Evolutionary conservation across 1,140 invertebrate genomes (phyloP).

Genomic region (Anthonomus grandis): DNA sequence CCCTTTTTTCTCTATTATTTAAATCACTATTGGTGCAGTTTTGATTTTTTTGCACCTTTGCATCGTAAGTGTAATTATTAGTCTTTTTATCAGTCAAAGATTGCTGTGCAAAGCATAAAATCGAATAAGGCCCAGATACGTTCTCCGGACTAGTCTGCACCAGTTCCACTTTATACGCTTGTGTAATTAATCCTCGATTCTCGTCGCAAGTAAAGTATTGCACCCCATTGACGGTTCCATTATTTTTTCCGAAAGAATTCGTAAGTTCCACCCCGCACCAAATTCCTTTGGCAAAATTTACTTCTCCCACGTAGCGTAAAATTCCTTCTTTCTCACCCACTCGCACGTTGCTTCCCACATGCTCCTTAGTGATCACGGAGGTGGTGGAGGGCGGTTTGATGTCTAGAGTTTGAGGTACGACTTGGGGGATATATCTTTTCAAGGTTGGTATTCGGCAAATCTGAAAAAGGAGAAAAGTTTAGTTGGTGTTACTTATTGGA

Average conservation of each 20-base stretch:
- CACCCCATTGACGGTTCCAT: slow-evolving; percentile 59
- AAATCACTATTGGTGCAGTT: not conserved
- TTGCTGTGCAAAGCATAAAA: slow-evolving; percentile 48
- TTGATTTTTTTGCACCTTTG: slow-evolving; percentile 1
- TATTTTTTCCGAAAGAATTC: slow-evolving; percentile 59
- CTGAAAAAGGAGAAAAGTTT: slow-evolving; percentile 25
- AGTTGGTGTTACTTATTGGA: too few species aligned
- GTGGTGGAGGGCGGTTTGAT: not conserved
- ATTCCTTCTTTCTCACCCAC: slow-evolving; percentile 53
- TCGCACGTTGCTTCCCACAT: slow-evolving; percentile 55
- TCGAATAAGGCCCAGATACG: slow-evolving; percentile 55
- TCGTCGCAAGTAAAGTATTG: slow-evolving; percentile 54
- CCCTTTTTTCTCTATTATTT: too few species aligned
- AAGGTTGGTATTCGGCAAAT: slow-evolving; percentile 36
- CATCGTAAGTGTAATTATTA: slow-evolving; percentile 4
- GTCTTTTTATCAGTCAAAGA: slow-evolving; percentile 6
- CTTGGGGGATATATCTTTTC: slow-evolving; percentile 35
- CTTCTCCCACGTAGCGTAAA: slow-evolving; percentile 57
- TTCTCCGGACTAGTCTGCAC: slow-evolving; percentile 25
- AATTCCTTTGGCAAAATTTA: slow-evolving; percentile 56
- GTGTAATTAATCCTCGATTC: slow-evolving; percentile 54
- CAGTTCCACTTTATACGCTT: slow-evolving; percentile 48
- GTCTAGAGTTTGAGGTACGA: slow-evolving; percentile 13
- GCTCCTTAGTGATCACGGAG: slow-evolving; percentile 32
- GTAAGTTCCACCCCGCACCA: slow-evolving; percentile 65